phyloP scores from a whole-genome alignment of 2,797 vertebrate genomes.

The Alcedo atthis region DNA sequence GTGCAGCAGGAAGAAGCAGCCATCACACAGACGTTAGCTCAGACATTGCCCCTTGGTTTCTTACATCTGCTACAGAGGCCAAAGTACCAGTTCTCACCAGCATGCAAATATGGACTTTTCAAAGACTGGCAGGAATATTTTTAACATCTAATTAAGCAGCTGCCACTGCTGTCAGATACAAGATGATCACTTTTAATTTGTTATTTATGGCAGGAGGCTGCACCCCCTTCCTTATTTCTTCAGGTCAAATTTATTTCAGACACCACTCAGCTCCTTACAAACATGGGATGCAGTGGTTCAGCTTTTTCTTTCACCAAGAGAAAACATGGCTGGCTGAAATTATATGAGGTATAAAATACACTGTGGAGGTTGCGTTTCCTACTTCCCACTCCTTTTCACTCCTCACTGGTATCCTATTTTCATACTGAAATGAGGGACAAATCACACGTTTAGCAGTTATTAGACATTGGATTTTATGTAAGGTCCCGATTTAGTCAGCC shows the following conservation, averaged over 20 bases:
- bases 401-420: background rate
- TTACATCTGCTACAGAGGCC: background rate
- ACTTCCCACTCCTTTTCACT: background rate
- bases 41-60: background rate
- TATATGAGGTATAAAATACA: background rate
- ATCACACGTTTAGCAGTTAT: background rate
- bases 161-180: background rate
- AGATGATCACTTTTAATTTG: slow-evolving; percentile 8
- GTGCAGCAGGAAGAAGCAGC: background rate
- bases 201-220: background rate
- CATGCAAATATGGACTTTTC: background rate
- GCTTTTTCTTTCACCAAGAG: background rate
- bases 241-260: background rate
- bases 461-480: background rate
- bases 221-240: background rate
- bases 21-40: slow-evolving; percentile 25
- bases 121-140: background rate
- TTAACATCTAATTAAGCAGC: background rate
- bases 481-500: background rate
- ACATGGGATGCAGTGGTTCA: background rate
- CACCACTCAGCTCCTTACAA: background rate
- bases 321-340: background rate
- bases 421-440: background rate
- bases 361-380: background rate
- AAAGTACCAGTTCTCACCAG: background rate